Conservation (phyloP, 2,888 invertebrate species). For the Chesias legatella region DNA sequence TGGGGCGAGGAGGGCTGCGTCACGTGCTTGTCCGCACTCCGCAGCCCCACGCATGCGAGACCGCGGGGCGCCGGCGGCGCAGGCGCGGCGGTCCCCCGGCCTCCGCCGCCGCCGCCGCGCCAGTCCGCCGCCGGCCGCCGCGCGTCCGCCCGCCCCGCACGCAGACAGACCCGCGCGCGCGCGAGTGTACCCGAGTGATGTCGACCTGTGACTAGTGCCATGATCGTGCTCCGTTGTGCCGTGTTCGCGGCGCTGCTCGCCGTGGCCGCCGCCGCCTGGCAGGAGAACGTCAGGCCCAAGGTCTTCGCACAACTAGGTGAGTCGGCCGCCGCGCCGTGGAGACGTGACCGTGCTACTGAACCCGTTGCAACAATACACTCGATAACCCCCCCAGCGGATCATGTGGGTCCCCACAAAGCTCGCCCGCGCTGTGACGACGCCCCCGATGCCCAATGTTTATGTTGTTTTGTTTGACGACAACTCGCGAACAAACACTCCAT, state of each 20-base stretch:
- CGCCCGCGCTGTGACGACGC: slow-evolving; percentile 35
- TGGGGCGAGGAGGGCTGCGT: slow-evolving; percentile 78
- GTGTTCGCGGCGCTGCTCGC: slow-evolving; percentile 77
- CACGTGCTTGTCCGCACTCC: slow-evolving; percentile 79
- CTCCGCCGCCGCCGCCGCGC: slow-evolving; percentile 68
- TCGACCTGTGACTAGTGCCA: slow-evolving; percentile 78
- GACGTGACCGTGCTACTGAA: slow-evolving; percentile 54
- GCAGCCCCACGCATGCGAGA: slow-evolving; percentile 80
- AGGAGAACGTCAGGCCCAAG: slow-evolving; percentile 95
- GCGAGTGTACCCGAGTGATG: slow-evolving; percentile 75
- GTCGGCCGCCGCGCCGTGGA: slow-evolving; percentile 64
- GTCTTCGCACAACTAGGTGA: slow-evolving; percentile 95
- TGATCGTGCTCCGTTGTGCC: slow-evolving; percentile 75
- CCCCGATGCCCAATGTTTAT: slow-evolving; percentile 57
- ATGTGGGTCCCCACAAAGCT: slow-evolving; percentile 45
- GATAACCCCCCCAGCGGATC: slow-evolving; percentile 49
- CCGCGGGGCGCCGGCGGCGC: slow-evolving; percentile 73
- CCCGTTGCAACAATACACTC: slow-evolving; percentile 58
- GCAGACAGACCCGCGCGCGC: slow-evolving; percentile 42
- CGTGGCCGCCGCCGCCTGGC: slow-evolving; percentile 86
- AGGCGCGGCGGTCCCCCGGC: slow-evolving; percentile 68
- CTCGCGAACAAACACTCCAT: slow-evolving; percentile 61
- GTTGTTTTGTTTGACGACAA: slow-evolving; percentile 70
- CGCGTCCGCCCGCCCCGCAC: slow-evolving; percentile 59
- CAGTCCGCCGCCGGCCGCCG: slow-evolving; percentile 79